Conservation (phyloP, 1,140 invertebrate genomes). For the Coenobita brevimanus region DNA sequence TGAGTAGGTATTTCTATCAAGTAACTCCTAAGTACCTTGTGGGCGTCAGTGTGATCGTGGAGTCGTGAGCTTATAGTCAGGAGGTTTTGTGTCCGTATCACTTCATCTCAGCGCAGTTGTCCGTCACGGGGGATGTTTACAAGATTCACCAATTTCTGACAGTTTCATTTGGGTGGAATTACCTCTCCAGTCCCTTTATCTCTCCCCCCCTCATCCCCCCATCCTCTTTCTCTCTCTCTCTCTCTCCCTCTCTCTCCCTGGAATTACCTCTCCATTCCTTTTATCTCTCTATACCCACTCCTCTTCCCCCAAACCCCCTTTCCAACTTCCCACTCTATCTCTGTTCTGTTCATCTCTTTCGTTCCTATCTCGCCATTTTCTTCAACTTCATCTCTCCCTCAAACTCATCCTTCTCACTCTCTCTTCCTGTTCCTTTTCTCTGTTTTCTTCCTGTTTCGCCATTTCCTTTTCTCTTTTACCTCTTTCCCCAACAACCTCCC, state of each 20-base stretch:
- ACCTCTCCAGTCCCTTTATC: background rate
- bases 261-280: background rate
- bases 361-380: background rate
- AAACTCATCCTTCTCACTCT: background rate
- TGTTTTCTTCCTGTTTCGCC: too few species aligned
- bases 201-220: background rate
- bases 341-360: background rate
- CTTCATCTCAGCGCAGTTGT: too few species aligned
- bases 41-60: too few species aligned
- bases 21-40: too few species aligned
- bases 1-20: too few species aligned
- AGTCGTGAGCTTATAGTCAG: too few species aligned
- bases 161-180: background rate
- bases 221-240: background rate
- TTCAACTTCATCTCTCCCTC: background rate
- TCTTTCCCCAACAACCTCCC: too few species aligned
- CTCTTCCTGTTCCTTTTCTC: too few species aligned
- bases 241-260: background rate
- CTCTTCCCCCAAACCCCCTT: background rate
- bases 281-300: background rate
- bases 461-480: too few species aligned
- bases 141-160: too few species aligned
- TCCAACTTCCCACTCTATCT: background rate
- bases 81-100: too few species aligned
- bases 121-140: too few species aligned